phyloP scores from a whole-genome alignment of 2,888 invertebrate genomes.

The Drosophila limbata region DNA sequence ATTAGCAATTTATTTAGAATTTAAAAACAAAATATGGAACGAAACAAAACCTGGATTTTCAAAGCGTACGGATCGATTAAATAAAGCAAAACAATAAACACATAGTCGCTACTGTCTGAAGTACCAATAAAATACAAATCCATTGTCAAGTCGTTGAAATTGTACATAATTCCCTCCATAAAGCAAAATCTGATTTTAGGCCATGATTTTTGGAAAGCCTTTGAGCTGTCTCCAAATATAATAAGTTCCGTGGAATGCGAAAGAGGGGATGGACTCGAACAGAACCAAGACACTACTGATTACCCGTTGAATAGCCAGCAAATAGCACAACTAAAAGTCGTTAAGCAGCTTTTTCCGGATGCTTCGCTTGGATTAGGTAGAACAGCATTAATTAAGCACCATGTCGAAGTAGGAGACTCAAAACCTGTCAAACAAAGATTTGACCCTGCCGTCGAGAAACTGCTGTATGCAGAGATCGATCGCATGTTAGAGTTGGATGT shows the following conservation, averaged over 20 bases:
- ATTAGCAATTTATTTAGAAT: too few species aligned
- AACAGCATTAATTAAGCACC: neutral
- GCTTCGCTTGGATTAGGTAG: neutral
- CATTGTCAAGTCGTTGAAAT: neutral
- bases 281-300: neutral
- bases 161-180: neutral
- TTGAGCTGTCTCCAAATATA: neutral
- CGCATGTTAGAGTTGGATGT: too few species aligned
- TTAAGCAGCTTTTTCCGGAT: too few species aligned
- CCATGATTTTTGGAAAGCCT: neutral
- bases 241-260: neutral
- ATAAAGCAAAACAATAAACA: neutral
- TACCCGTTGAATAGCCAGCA: neutral
- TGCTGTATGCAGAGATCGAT: too few species aligned
- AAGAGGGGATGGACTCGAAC: neutral
- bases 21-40: too few species aligned
- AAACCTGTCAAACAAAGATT: neutral
- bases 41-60: too few species aligned
- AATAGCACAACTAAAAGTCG: neutral
- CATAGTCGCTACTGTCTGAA: neutral
- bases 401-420: neutral
- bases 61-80: neutral
- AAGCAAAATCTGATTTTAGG: neutral
- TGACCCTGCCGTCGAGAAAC: too few species aligned
- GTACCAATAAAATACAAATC: neutral